Evolutionary conservation across 2,113 vertebrate species (phyloP), one percentile per base, ranked within the genome.

Genomic region (Indri indri): DNA sequence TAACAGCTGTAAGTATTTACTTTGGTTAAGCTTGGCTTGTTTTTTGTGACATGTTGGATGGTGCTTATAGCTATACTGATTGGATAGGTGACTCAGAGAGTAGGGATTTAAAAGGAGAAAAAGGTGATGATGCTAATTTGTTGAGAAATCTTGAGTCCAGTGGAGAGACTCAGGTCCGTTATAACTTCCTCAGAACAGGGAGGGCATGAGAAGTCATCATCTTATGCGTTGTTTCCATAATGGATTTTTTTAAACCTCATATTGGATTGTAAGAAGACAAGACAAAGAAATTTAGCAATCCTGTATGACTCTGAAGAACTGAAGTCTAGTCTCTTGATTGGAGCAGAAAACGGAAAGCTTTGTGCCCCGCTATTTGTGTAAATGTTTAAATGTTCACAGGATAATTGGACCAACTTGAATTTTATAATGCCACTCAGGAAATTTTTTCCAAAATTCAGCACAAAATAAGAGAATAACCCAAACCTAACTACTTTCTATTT

Each of bases 391-490:
- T 84, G 16, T 57, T 54, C 92, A n/a, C 61, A 85, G 12, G 59
- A 76, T 85, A 94, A 37, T 90, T 96, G 74, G 37, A 47, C 17
- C 13, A 88, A 27, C 91, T 59, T 89, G 66, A 57, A 84, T 90
- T 82, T 93, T 90, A 54, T 57, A 71, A 70, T 27, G 32, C 88
- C 88, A 47, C 93, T 34, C 37, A 93, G 59, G 40, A 93, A 76
- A 57, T 47, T 73, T 87, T 27, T 77, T 80, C 61, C 50, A 42
- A 93, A 76, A 61, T 80, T 65, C 86, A 92, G 45, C 59, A 88
- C 40, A 90, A 94, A n/a, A 77, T 96, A 85, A 54, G 34, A 93
- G 79, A 92, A 85, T 90, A 92, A 88, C 63, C 50, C n/a, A 65
- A 90, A 83, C n/a, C 22, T 52, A 81, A 42, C 77, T 71, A 54